phyloP scores from a whole-genome alignment of 2,797 vertebrate genomes.

The Rousettus madagascariensis region DNA sequence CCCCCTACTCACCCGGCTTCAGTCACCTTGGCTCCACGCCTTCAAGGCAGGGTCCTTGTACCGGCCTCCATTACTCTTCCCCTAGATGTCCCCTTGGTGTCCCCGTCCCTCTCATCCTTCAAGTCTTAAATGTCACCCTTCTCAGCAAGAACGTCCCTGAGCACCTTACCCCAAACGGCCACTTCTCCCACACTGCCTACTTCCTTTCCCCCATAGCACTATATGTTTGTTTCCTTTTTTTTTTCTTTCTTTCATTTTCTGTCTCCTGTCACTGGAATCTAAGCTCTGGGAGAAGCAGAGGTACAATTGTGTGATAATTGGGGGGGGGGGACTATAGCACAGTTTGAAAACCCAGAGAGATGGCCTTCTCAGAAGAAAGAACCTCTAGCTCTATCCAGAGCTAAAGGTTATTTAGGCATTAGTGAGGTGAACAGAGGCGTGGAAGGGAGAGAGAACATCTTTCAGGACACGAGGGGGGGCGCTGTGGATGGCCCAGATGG shows the following conservation, averaged over 20 bases:
- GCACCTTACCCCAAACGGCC: neutral
- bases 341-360: neutral
- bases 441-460: neutral
- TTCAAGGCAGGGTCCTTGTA: neutral
- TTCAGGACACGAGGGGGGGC: neutral
- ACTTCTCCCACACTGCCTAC: neutral
- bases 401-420: neutral
- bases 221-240: neutral
- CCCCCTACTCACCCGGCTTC: fast-evolving
- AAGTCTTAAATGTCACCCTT: neutral
- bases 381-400: neutral
- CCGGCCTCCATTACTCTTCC: neutral
- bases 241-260: neutral
- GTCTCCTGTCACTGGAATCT: neutral
- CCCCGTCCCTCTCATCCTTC: neutral
- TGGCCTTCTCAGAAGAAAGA: neutral
- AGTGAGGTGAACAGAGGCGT: neutral
- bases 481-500: neutral
- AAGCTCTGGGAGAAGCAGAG: neutral
- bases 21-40: neutral
- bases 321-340: neutral
- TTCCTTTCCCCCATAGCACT: neutral
- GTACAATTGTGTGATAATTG: neutral
- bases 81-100: neutral
- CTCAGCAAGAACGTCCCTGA: neutral